Evolutionary conservation across 2,797 vertebrate genomes (phyloP), one percentile per base, ranked within the genome.

Genomic region (Tenualosa thibaudeaui): DNA sequence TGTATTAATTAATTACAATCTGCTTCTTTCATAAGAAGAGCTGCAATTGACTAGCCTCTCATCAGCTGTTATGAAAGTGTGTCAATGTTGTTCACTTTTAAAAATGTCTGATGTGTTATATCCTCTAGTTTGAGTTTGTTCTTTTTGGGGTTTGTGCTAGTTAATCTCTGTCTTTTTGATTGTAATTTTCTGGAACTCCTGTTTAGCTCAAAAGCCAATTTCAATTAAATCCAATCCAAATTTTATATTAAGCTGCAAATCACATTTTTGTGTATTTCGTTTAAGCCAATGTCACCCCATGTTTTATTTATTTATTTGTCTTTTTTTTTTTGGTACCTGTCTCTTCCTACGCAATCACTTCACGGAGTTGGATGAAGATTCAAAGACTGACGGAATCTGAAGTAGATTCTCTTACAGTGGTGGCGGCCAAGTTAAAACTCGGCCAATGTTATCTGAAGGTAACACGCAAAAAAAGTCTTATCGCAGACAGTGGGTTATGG

Each of bases 71-170:
- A 68, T 37, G 62, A 68, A 68, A 68, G 3, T 19, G 31, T 40
- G 31, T 37, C 31, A 40, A 65, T 65, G 62, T 65, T 65, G 26
- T 65, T 65, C 26, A 65, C 24, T 31, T 75, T 5, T 75, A 17
- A 75, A 75, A 37, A 43, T 75, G 68, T 75, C 31, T 75, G 31
- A 75, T 75, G 68, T 75, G 68, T 15, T 40, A 31, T 31, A 31
- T 31, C 37, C 68, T 15, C 12, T 43, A 17, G 68, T 71, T 71
- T 71, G 13, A 15, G 62, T 75, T 31, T 31, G 31, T 75, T 40
- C 15, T 17, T 75, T 31, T 31, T 31, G 40, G 68, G 68, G 68
- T 75, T 43, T 31, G 26, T 12, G 62, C 5, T 0, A 13, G 26
- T 9, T 68, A 31, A 31, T 68, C 26, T 31, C 2, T 37, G 22